phyloP scores from a whole-genome alignment of 2,888 invertebrate species.

The Cyclophora albipunctata region DNA sequence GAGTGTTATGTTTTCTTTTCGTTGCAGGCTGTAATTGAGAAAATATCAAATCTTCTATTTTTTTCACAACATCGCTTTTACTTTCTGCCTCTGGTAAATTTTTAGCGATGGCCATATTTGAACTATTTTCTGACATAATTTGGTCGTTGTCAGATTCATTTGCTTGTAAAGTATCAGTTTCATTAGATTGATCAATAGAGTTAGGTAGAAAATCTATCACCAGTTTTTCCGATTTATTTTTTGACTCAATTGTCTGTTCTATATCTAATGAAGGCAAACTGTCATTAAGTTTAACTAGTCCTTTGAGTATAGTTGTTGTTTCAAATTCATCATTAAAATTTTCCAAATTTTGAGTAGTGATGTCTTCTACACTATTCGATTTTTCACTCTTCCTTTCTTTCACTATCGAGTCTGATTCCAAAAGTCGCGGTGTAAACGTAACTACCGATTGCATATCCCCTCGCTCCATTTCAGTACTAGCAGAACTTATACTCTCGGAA shows the following conservation, averaged over 20 bases:
- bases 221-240: conserved; percentile 25
- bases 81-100: conserved; percentile 26
- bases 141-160: conserved; percentile 7
- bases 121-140: conserved; percentile 5
- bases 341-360: too few species aligned
- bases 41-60: conserved; percentile 37
- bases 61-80: conserved; percentile 23
- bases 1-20: conserved; percentile 42
- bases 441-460: conserved; percentile 26
- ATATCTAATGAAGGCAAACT: too few species aligned
- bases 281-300: too few species aligned
- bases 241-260: too few species aligned
- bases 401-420: conserved; percentile 37
- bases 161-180: conserved; percentile 5
- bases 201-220: conserved; percentile 24
- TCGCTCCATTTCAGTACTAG: conserved; percentile 12
- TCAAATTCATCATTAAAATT: too few species aligned
- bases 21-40: conserved; percentile 50
- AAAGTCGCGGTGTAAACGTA: conserved; percentile 18
- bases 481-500: conserved; percentile 6
- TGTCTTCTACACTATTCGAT: too few species aligned
- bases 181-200: conserved; percentile 8
- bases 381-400: conserved; percentile 9
- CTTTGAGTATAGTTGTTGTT: too few species aligned
- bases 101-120: conserved; percentile 13